Evolutionary conservation across 2,797 vertebrate species (phyloP), one percentile per base, ranked within the genome.

Genomic region (Myotis planiceps): DNA sequence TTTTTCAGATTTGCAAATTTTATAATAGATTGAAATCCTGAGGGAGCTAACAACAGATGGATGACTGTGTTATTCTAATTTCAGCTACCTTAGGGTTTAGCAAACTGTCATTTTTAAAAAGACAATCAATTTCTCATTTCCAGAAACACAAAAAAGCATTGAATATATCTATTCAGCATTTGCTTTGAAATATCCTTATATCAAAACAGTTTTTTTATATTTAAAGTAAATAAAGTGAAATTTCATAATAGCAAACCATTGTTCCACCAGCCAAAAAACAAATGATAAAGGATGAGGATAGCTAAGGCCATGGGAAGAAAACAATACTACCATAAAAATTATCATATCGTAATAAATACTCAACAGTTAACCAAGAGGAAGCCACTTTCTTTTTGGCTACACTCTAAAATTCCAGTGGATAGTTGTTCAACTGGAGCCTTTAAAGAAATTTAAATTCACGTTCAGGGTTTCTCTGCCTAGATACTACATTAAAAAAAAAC

Each of bases 31-130:
- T 95, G 45, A 98, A 98, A 97, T 98, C 98, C 97, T 84, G n/a
- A 97, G 97, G 98, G 97, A 96, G 86, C 97, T 96, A 89, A 96
- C 42, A 97, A 95, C 98, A 98, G 98, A 98, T 98, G 98, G 97
- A 98, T 97, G 96, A 97, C 71, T 97, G 83, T 97, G 95, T 96
- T 98, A 97, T 97, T 98, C 88, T 98, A 98, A 98, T 98, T 98
- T 98, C 96, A 98, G 82, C 94, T 93, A 98, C 97, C 95, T 96
- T 85, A 65, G 97, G 94, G 95, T 98, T 98, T 97, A 98, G 80
- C 97, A 98, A 98, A 82, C 88, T 97, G 95, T 96, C 96, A 96
- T 95, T 98, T 98, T 97, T 95, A 76, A 88, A 95, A 98, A 97
- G 94, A 98, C 96, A 98, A 98, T 98, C 88, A 95, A 97, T 98